A percentile compares a stretch with the other conserved stretches of the same genome.
Evolutionary conservation across 2,888 invertebrate genomes (phyloP).

Genomic region (Bursaphelenchus okinawaensis): DNA sequence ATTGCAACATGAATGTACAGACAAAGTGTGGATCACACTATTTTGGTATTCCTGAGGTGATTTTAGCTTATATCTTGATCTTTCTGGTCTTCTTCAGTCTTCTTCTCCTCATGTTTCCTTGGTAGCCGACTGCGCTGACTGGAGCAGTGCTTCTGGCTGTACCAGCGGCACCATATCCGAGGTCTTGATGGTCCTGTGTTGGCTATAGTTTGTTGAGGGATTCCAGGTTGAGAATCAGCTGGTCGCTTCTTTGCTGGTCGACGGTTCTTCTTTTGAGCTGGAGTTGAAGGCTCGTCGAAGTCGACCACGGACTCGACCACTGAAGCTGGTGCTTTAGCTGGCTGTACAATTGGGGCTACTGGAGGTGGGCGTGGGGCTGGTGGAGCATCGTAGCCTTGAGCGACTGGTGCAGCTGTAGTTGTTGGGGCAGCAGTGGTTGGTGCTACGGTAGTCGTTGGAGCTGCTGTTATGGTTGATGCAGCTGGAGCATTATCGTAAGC

Average conservation of each 20-base stretch:
- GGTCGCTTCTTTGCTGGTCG: background rate
- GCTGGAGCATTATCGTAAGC: background rate
- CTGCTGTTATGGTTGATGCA: background rate
- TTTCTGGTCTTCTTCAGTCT: background rate
- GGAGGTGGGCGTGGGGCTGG: too few species aligned
- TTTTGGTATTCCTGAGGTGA: background rate
- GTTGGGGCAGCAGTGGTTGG: background rate
- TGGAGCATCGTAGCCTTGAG: too few species aligned
- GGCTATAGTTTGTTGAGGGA: too few species aligned
- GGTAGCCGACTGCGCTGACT: background rate
- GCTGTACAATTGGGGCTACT: background rate
- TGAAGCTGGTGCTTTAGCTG: background rate
- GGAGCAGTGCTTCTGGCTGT: background rate
- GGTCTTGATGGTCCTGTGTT: background rate
- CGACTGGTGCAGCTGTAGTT: background rate
- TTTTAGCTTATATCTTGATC: background rate
- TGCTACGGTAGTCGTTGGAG: background rate
- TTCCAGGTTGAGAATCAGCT: background rate
- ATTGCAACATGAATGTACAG: too few species aligned
- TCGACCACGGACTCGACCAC: background rate
- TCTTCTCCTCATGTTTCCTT: background rate
- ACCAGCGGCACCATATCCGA: conserved; percentile 4
- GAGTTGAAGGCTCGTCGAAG: background rate
- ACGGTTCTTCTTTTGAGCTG: background rate
- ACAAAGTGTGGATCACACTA: too few species aligned